Evolutionary conservation across 2,797 vertebrate species (phyloP).

Genomic region (Protonibea diacanthus): DNA sequence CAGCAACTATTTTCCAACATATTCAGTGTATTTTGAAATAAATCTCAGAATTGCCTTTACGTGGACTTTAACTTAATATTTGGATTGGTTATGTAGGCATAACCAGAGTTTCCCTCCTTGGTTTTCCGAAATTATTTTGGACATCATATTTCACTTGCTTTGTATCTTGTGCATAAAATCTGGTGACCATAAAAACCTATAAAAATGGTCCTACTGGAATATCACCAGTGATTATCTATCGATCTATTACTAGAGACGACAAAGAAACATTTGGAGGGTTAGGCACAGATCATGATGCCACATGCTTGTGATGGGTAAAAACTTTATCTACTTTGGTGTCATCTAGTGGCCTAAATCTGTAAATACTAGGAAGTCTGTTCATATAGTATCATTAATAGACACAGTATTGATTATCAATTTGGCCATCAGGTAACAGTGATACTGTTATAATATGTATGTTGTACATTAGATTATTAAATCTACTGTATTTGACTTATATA

Average conservation of each 20-base stretch:
- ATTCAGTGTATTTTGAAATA: no score
- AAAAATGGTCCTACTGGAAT: background rate
- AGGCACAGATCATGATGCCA: background rate
- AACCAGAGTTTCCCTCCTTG: background rate
- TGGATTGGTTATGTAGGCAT: background rate
- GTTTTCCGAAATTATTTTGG: background rate
- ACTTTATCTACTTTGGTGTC: conserved; percentile 50
- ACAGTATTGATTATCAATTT: background rate
- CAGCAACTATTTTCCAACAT: no score
- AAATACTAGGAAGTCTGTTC: background rate
- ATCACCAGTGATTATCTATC: background rate
- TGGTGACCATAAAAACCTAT: background rate
- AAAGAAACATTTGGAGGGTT: background rate
- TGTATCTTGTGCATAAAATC: background rate
- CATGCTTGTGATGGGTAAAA: background rate
- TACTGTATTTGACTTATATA: background rate
- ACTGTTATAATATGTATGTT: background rate
- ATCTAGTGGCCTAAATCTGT: conserved; percentile 58
- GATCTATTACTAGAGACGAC: background rate
- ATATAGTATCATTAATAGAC: background rate
- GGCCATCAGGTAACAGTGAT: background rate
- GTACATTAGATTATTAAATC: background rate
- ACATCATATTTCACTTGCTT: background rate
- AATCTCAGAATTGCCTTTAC: no score
- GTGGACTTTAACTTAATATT: background rate